Evolutionary conservation across 2,113 vertebrate species (phyloP), one percentile per base, ranked within the genome.

Genomic region (Echinops telfairi): DNA sequence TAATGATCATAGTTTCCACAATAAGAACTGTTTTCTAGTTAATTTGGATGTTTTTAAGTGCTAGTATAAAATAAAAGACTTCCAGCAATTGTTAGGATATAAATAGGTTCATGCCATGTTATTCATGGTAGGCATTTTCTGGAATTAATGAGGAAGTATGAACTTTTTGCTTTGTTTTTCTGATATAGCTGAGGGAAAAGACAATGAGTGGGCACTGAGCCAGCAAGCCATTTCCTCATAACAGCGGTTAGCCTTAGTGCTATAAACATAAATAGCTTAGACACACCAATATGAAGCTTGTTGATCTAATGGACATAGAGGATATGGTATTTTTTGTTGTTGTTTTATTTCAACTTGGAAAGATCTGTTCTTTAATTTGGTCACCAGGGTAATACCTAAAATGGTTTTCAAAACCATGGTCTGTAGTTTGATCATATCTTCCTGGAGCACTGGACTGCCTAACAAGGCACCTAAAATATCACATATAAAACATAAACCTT

Each of bases 1-100:
- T 70, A n/a, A 58, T 1, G 77, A 31, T 4, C 17, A 23, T 3
- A 6, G 38, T 93, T 93, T 95, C 90, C 47, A 86, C 15, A 75
- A 64, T 43, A 90, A 90, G n/a, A 36, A 88, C 40, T 31, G 3
- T 84, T 83, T 84, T 57, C 33, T 88, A 27, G 73, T 93, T 86
- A 88, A 95, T 88, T 78, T 86, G 85, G 86, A 87, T 90, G 88
- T 86, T 83, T 57, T 89, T 91, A 25, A 81, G 43, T 91, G 95
- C 43, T 90, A 23, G 88, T 92, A 64, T 62, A 86, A 94, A 96
- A 88, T 77, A 81, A 86, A 89, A 86, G 71, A 88, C 80, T 97
- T 97, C 97, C 97, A 93, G 90, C 60, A 96, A 96, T 97, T 97
- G 96, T 97, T 25, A 79, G 77, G 87, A 38, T 68, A 91, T 88